Evolutionary conservation across 2,113 vertebrate genomes (phyloP), one percentile per base, ranked within the genome.

Genomic region (Urocolius indicus): DNA sequence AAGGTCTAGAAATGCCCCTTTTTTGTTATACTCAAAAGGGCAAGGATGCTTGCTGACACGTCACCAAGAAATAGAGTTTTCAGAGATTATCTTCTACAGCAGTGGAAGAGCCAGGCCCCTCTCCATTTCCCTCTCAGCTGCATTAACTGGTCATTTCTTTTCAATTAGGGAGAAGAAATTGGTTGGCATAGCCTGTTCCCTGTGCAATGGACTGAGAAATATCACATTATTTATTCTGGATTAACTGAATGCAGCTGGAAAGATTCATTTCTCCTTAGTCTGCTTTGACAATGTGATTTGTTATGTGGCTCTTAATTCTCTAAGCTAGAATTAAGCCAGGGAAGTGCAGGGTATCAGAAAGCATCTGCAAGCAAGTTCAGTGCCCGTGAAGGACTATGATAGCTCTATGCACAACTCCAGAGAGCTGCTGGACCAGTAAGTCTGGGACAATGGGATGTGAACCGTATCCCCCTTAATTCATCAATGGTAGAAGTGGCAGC

Each of bases 161-260:
- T 84, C 69, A 49, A 80, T 94, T 94, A 94, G 32, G 52, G 57
- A 78, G 83, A 95, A 95, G 52, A 57, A 91, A 91, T 95, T 80
- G 72, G 61, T 45, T 88, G 72, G 79, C 83, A 81, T 77, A 84
- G 94, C 81, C 92, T 95, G 72, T 86, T 93, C 89, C 43, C 57
- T 86, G 92, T 93, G 89, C 90, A 93, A 89, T 5, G 1, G 79
- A 74, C 89, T 71, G 86, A 89, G 73, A 89, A 94, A 92, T 90
- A 81, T n/a, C 82, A 88, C 79, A 67, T 93, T 92, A 90, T 96
- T 93, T 96, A 81, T 95, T 95, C 88, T 76, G 61, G 57, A 87
- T 75, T 72, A 94, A 68, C 72, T 59, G 52, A 92, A 88, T 13
- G 75, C 86, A 52, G 51, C 52, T 84, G 90, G 67, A 71, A 95